These are phyloP conservation scores for Troglohyphantes excavatus DNA, from an alignment of 2,888 invertebrate genomes.

Conservation along the genomic window DNA sequence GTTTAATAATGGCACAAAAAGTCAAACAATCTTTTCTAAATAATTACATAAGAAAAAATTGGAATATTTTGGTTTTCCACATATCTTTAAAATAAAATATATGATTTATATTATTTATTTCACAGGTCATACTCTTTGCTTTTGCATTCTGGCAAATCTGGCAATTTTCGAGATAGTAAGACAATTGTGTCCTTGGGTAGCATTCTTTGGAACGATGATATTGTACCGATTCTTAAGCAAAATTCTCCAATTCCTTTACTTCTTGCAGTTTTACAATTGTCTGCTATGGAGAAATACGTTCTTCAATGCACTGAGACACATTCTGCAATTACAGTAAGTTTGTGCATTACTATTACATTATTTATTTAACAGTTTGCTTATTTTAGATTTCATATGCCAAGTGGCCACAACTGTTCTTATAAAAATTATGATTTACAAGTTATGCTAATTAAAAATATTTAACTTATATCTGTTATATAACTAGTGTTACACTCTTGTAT, in stretches of 20 bases:
- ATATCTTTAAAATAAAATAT: neutral
- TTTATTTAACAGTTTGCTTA: too few relatives aligned
- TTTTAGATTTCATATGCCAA: too few relatives aligned
- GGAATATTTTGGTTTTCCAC: neutral
- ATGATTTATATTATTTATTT: neutral
- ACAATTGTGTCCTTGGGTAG: slow-evolving; percentile 80
- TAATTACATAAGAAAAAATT: neutral
- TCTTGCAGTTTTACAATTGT: slow-evolving; percentile 76
- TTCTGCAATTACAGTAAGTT: slow-evolving; percentile 3
- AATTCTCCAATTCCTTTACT: slow-evolving; percentile 80
- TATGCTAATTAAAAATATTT: too few relatives aligned
- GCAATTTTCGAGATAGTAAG: slow-evolving; percentile 80
- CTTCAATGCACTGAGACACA: too few relatives aligned
- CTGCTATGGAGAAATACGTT: slow-evolving; percentile 20
- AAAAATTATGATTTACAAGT: too few relatives aligned
- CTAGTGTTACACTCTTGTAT: too few relatives aligned
- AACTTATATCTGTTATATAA: too few relatives aligned
- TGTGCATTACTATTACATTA: too few relatives aligned
- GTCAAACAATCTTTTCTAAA: neutral
- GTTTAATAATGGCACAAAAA: too few relatives aligned
- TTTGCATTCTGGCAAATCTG: slow-evolving; percentile 31
- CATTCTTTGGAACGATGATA: slow-evolving; percentile 79
- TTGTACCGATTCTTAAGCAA: slow-evolving; percentile 79
- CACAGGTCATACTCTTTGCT: slow-evolving; percentile 63
- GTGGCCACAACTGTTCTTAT: too few relatives aligned